phyloP scores from a whole-genome alignment of 2,888 invertebrate genomes.

The Tetranychus truncatus region DNA sequence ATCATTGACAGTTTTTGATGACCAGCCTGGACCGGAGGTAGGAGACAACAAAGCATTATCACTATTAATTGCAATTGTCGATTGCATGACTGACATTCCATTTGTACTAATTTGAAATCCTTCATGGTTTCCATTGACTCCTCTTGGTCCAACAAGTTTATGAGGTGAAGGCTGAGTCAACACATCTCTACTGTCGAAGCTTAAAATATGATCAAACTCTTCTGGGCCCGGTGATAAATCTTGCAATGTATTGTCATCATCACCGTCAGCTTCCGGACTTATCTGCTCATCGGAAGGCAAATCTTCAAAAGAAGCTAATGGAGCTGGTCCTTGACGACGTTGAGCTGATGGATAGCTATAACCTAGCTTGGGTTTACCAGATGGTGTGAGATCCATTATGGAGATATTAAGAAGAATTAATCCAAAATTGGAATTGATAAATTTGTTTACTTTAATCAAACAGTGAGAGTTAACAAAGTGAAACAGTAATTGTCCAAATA shows the following conservation, averaged over 20 bases:
- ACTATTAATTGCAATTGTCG: neutral
- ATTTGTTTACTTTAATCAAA: no score
- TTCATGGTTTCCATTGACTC: neutral
- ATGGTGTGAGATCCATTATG: neutral
- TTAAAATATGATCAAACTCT: slow-evolving; percentile 7
- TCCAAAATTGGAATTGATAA: no score
- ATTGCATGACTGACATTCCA: neutral
- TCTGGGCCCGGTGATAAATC: slow-evolving; percentile 15
- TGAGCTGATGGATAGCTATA: slow-evolving; percentile 32
- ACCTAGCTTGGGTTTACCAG: neutral
- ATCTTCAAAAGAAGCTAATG: slow-evolving; percentile 83
- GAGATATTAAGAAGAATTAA: no score
- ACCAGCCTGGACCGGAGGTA: neutral
- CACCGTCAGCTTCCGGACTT: slow-evolving; percentile 34
- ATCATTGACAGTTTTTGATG: neutral
- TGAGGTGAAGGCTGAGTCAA: slow-evolving; percentile 3
- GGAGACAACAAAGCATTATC: neutral
- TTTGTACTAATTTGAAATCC: neutral
- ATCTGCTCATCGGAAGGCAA: slow-evolving; percentile 49
- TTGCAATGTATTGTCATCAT: slow-evolving; percentile 18
- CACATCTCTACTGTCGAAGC: slow-evolving; percentile 14
- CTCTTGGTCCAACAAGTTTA: neutral
- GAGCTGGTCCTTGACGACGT: slow-evolving; percentile 67
- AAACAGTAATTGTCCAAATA: no score
- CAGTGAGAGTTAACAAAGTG: no score